Conservation (phyloP, 2,797 vertebrate species). For the Manis crassicaudata region DNA sequence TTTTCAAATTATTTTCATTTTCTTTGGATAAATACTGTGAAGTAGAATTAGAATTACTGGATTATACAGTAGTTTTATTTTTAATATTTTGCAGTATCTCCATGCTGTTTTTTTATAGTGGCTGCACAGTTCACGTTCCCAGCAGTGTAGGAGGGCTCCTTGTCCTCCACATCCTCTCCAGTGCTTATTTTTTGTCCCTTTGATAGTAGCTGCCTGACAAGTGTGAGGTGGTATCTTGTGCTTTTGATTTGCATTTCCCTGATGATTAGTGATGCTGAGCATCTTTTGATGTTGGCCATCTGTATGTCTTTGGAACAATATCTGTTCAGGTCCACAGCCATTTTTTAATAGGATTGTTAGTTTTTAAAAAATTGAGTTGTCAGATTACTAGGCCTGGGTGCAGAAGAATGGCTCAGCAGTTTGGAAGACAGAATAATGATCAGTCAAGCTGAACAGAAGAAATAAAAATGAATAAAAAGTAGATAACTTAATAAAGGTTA, state of each 20-base stretch:
- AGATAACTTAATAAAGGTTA: too few species aligned
- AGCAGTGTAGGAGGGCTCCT: neutral
- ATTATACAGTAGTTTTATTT: neutral
- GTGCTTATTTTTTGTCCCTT: neutral
- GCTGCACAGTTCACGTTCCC: neutral
- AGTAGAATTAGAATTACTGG: neutral
- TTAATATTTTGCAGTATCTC: neutral
- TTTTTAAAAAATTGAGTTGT: neutral
- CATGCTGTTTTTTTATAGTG: neutral
- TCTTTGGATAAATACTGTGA: neutral
- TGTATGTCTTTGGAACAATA: neutral
- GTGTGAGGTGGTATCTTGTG: neutral
- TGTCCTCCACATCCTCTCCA: neutral
- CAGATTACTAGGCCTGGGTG: neutral
- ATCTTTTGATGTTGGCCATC: neutral
- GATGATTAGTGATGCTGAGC: neutral
- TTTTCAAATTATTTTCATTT: neutral
- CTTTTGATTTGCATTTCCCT: neutral
- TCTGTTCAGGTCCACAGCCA: neutral
- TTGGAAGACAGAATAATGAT: too few species aligned
- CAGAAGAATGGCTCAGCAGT: too few species aligned
- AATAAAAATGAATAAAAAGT: too few species aligned
- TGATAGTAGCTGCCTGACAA: neutral
- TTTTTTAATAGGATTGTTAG: neutral
- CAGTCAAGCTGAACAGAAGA: too few species aligned